These are phyloP conservation scores for Leptogaster cylindrica DNA, from an alignment of 2,888 invertebrate genomes.

Conservation along the genomic window DNA sequence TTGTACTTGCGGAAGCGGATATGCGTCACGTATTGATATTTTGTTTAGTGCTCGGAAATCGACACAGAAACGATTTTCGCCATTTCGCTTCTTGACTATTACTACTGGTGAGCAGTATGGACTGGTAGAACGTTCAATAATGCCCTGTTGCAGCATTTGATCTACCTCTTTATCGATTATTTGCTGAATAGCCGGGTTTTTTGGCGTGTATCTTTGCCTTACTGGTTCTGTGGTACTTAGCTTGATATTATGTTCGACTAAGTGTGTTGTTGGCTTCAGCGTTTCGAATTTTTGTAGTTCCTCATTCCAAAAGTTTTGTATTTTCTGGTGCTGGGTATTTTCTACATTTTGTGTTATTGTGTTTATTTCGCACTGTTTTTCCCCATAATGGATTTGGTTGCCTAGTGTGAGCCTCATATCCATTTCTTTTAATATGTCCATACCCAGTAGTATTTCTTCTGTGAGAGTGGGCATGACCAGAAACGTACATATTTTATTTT, in stretches of 20 bases:
- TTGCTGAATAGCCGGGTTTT: neutral
- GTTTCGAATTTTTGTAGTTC: neutral
- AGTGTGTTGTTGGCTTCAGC: neutral
- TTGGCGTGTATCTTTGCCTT: neutral
- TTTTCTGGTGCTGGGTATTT: too few species aligned
- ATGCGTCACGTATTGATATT: neutral
- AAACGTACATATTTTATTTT: too few species aligned
- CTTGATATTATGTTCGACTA: neutral
- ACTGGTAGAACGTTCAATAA: neutral
- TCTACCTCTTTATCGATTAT: neutral
- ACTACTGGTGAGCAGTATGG: slow-evolving; percentile 6
- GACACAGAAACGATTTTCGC: neutral
- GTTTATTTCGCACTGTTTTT: too few species aligned
- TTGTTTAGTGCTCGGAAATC: neutral
- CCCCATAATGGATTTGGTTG: too few species aligned
- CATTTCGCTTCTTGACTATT: too few species aligned
- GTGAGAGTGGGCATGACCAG: too few species aligned
- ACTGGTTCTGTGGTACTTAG: too few species aligned
- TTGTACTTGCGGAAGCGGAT: slow-evolving; percentile 2
- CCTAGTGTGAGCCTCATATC: too few species aligned
- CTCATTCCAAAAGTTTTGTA: too few species aligned
- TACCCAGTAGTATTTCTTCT: too few species aligned
- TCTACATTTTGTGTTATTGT: too few species aligned
- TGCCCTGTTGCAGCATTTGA: neutral
- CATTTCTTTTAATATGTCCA: too few species aligned